A percentile compares a stretch with the other conserved stretches of the same genome.
Evolutionary conservation across 2,113 vertebrate species (phyloP).

Genomic region (Etia nguti): DNA sequence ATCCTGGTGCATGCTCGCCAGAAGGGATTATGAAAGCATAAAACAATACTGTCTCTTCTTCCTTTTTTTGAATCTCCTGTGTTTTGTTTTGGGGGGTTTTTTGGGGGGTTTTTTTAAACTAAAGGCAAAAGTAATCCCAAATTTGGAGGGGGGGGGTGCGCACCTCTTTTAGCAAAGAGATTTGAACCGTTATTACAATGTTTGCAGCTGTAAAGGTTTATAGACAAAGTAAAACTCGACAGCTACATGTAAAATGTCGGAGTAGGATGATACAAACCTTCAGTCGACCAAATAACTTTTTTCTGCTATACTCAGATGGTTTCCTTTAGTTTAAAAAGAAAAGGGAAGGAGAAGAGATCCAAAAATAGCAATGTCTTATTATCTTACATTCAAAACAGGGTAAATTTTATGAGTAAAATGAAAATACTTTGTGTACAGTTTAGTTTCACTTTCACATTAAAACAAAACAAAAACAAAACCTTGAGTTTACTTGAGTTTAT

Average conservation of each 20-base stretch:
- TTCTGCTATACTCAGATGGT: neutral
- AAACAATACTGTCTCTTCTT: constrained; percentile 53
- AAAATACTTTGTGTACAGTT: neutral
- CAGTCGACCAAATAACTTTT: neutral
- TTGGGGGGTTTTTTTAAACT: neutral
- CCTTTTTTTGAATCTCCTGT: constrained; percentile 8
- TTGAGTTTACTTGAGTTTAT: neutral
- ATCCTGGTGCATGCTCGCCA: constrained; percentile 27
- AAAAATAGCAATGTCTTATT: neutral
- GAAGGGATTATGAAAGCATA: constrained; percentile 51
- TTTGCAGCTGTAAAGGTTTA: neutral
- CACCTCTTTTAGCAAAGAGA: neutral
- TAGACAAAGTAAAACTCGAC: neutral
- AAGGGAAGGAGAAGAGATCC: neutral
- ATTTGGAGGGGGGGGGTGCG: fast-evolving
- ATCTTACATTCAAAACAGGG: neutral
- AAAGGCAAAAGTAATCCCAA: constrained; percentile 2
- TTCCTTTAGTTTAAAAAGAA: neutral
- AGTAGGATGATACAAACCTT: neutral
- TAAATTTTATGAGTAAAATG: neutral
- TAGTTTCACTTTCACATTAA: neutral
- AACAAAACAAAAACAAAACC: neutral
- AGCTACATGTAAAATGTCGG: neutral
- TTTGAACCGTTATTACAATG: neutral
- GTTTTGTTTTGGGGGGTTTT: neutral